A percentile compares a stretch with the other conserved stretches of the same genome.
phyloP scores from a whole-genome alignment of 2,888 invertebrate species.

The Phanerotoma sp. region DNA sequence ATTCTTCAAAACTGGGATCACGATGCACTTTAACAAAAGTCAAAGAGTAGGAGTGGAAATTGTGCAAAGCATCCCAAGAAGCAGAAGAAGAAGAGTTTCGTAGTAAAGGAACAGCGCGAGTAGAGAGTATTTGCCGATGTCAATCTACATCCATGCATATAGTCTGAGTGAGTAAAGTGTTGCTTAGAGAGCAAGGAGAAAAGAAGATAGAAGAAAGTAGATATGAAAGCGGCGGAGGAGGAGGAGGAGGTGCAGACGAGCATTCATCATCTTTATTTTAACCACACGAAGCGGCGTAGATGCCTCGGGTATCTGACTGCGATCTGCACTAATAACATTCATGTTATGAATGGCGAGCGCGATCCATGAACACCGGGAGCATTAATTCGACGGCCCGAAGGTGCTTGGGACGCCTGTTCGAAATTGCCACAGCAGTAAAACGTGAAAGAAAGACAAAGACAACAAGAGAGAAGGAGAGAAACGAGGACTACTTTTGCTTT shows the following conservation, averaged over 20 bases:
- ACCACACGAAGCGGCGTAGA: conserved; percentile 43
- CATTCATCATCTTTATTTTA: conserved; percentile 56
- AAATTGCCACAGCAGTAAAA: conserved; percentile 29
- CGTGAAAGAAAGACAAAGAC: conserved; percentile 4
- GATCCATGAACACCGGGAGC: conserved; percentile 48
- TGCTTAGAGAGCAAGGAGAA: conserved; percentile 24
- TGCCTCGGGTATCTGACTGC: conserved; percentile 46
- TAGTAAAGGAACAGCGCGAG: no score
- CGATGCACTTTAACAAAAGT: no score
- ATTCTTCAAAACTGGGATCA: no score
- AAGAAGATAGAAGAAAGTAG: conserved; percentile 31
- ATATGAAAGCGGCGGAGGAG: conserved; percentile 21
- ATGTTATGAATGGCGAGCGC: conserved; percentile 51
- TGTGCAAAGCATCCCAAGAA: no score
- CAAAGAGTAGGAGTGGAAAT: no score
- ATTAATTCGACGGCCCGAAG: conserved; percentile 44
- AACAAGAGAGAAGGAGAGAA: conserved; percentile 6
- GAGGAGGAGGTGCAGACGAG: conserved; percentile 40
- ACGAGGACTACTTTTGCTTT: background rate
- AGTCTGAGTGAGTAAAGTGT: no score
- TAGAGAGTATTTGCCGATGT: background rate
- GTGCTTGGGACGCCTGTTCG: conserved; percentile 38
- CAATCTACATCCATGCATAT: conserved; percentile 1
- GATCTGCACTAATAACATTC: conserved; percentile 54
- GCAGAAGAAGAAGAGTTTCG: no score